Percentiles rank a stretch among this genome's conserved stretches.
phyloP scores from a whole-genome alignment of 2,888 invertebrate species.

The Tholera decimalis region DNA sequence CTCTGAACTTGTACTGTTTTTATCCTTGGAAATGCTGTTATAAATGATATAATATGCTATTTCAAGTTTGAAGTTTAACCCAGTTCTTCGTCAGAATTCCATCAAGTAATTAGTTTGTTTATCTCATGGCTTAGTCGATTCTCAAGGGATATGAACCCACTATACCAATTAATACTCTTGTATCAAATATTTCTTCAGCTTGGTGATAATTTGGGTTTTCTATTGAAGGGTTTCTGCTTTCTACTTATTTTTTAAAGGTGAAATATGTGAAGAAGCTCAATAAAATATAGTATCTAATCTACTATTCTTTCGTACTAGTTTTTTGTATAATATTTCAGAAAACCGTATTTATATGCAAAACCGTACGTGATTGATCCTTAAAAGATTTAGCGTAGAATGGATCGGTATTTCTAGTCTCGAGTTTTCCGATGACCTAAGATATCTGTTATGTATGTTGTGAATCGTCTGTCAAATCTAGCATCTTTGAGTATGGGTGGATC shows the following conservation, averaged over 20 bases:
- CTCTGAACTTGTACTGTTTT: not conserved
- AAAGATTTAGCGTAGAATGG: too few species aligned
- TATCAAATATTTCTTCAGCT: not conserved
- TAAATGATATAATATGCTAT: not conserved
- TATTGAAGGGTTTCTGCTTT: not conserved
- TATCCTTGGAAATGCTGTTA: constrained; percentile 3
- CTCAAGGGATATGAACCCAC: not conserved
- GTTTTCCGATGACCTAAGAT: too few species aligned
- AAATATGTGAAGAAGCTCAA: too few species aligned
- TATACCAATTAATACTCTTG: constrained; percentile 9
- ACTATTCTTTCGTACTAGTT: too few species aligned
- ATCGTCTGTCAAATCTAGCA: not conserved
- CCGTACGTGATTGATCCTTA: too few species aligned
- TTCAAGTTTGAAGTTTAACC: not conserved
- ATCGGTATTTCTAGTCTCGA: too few species aligned
- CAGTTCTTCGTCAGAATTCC: not conserved
- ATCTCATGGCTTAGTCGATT: too few species aligned
- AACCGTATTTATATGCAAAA: too few species aligned
- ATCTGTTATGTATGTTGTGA: too few species aligned
- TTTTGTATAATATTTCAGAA: too few species aligned
- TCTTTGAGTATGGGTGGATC: constrained; percentile 5
- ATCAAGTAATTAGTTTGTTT: constrained; percentile 11
- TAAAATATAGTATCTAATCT: too few species aligned
- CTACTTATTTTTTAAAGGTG: too few species aligned
- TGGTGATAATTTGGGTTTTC: not conserved